Percentiles rank a stretch among this genome's conserved stretches.
Evolutionary conservation across 53 echinoderm and acorn worm genomes (phyloP).

Genomic region (Hippasteria phrygiana): DNA sequence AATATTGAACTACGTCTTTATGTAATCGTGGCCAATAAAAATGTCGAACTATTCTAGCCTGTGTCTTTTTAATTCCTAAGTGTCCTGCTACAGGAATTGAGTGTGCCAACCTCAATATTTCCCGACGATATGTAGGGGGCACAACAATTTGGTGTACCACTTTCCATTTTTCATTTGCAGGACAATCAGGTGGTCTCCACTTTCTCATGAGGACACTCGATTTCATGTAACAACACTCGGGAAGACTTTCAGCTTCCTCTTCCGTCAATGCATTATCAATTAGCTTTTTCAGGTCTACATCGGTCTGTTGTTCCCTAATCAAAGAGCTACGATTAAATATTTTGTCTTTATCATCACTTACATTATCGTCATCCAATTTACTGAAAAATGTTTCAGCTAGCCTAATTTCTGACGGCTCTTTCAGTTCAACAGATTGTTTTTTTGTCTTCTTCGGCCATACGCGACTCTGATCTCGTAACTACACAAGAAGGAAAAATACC

Average conservation of each 20-base stretch:
- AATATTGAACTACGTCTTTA: conserved; percentile 38
- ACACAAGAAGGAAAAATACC: conserved; percentile 73
- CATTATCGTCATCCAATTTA: not conserved
- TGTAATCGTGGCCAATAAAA: conserved; percentile 70
- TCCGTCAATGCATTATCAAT: conserved; percentile 13
- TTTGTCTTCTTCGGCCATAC: not conserved
- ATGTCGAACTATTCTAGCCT: conserved; percentile 47
- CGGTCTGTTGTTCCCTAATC: conserved; percentile 38
- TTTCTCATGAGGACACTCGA: conserved; percentile 68
- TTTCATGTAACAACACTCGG: conserved; percentile 42
- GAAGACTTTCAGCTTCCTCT: conserved; percentile 25
- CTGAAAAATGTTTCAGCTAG: not conserved
- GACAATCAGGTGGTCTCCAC: conserved; percentile 62
- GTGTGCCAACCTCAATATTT: conserved; percentile 63
- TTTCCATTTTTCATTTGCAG: conserved; percentile 66
- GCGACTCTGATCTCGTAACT: conserved; percentile 69
- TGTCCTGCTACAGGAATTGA: conserved; percentile 64
- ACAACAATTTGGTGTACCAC: conserved; percentile 60
- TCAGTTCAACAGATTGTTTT: not conserved
- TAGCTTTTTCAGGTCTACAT: not conserved
- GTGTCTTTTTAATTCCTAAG: conserved; percentile 63
- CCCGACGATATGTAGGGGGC: conserved; percentile 46
- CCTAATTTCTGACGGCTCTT: not conserved
- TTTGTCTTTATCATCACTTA: not conserved
- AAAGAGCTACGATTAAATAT: not conserved